Evolutionary conservation across 35 echinoderm and acorn worm genomes (phyloP).

Genomic region (Amphiura filiformis): DNA sequence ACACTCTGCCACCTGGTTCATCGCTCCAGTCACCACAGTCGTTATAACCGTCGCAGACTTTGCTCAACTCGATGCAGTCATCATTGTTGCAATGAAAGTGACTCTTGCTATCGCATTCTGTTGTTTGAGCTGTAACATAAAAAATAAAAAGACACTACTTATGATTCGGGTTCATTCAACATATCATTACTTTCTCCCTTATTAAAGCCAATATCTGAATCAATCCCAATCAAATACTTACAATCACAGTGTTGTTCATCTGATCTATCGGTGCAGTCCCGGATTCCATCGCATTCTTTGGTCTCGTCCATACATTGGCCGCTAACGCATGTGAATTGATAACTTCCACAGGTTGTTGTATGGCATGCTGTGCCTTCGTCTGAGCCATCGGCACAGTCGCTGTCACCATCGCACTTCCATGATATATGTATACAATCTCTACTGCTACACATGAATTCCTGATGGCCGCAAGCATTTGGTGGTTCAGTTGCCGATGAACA

Average conservation of each 20-base stretch:
- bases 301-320: background rate
- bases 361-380: too few relatives aligned
- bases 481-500: background rate
- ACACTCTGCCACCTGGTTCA: background rate
- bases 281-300: background rate
- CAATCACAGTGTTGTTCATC: background rate
- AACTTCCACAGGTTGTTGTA: too few relatives aligned
- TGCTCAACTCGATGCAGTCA: background rate
- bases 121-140: too few relatives aligned
- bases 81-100: background rate
- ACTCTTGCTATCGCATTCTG: too few relatives aligned
- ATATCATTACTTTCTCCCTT: background rate
- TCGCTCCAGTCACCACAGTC: background rate
- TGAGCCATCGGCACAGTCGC: too few relatives aligned
- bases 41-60: background rate
- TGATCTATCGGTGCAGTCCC: background rate
- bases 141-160: background rate
- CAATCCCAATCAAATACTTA: background rate
- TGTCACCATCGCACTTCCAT: too few relatives aligned
- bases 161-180: background rate
- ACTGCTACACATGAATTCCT: too few relatives aligned
- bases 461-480: background rate
- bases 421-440: background rate
- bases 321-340: background rate
- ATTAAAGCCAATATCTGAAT: background rate